Conservation (phyloP, 2,888 invertebrate genomes). For the Sinotaia quadrata region DNA sequence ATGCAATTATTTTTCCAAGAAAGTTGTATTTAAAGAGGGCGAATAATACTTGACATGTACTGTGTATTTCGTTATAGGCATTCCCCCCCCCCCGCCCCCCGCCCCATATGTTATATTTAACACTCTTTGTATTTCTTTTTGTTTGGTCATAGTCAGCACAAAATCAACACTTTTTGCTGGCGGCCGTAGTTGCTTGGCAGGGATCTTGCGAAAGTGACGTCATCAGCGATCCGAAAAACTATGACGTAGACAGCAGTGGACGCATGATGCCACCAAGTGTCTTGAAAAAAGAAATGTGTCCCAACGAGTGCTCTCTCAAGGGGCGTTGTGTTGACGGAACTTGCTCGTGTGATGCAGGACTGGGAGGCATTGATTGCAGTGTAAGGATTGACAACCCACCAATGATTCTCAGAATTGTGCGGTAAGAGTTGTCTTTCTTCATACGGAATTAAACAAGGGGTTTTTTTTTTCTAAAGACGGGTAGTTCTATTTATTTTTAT, state of each 20-base stretch:
- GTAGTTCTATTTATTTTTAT: too few relatives aligned
- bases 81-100: too few relatives aligned
- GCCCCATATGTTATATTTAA: too few relatives aligned
- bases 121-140: neutral
- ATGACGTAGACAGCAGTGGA: neutral
- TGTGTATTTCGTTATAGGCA: too few relatives aligned
- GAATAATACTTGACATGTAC: too few relatives aligned
- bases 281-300: conserved; percentile 6
- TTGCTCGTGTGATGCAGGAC: conserved; percentile 15
- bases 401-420: conserved; percentile 18
- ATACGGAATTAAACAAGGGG: too few relatives aligned
- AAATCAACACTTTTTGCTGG: neutral
- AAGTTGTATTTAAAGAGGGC: too few relatives aligned
- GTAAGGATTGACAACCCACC: conserved; percentile 19
- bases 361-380: conserved; percentile 24
- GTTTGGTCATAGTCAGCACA: neutral
- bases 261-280: neutral
- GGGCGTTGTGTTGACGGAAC: conserved; percentile 8
- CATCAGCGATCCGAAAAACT: neutral
- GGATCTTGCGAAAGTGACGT: conserved; percentile 9
- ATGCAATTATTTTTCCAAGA: too few relatives aligned
- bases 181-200: conserved; percentile 6
- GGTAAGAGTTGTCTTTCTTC: neutral
- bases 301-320: neutral
- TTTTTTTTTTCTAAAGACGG: too few relatives aligned